Conservation (phyloP, 2,113 vertebrate species). For the Sclerurus mexicanus region DNA sequence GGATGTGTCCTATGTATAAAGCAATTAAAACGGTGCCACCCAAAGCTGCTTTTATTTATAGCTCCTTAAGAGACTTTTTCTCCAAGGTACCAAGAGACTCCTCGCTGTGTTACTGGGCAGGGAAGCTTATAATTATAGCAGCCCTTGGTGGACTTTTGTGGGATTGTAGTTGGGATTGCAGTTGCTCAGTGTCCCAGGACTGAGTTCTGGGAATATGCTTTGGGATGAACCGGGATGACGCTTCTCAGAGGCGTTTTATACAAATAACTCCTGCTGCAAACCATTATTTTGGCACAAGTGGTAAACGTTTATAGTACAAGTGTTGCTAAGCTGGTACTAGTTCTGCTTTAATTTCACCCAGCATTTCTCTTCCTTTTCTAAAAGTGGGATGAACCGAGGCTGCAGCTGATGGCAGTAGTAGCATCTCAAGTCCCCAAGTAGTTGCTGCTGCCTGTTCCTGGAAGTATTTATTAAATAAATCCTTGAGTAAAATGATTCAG, state of each 20-base stretch:
- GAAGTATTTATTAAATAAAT: background rate
- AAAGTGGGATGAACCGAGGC: background rate
- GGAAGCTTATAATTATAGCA: background rate
- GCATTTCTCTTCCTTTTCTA: background rate
- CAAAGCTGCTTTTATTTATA: constrained; percentile 27
- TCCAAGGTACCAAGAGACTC: background rate
- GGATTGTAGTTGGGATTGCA: background rate
- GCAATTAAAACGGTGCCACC: background rate
- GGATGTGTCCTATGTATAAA: background rate
- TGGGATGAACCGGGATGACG: background rate
- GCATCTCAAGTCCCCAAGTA: background rate
- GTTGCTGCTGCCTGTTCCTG: background rate
- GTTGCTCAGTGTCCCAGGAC: background rate
- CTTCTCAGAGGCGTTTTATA: background rate
- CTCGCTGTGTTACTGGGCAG: background rate
- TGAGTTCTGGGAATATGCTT: background rate
- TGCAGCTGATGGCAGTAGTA: background rate
- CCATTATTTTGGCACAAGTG: background rate
- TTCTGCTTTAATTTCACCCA: background rate
- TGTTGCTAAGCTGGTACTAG: background rate
- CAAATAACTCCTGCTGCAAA: background rate
- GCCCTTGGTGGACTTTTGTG: background rate
- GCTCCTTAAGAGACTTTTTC: constrained; percentile 22
- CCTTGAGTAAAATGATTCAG: constrained; percentile 4
- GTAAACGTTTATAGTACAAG: background rate